Base-by-base conservation (phyloP, 1,140 invertebrate species). In the Lethocerus indicus region DNA sequence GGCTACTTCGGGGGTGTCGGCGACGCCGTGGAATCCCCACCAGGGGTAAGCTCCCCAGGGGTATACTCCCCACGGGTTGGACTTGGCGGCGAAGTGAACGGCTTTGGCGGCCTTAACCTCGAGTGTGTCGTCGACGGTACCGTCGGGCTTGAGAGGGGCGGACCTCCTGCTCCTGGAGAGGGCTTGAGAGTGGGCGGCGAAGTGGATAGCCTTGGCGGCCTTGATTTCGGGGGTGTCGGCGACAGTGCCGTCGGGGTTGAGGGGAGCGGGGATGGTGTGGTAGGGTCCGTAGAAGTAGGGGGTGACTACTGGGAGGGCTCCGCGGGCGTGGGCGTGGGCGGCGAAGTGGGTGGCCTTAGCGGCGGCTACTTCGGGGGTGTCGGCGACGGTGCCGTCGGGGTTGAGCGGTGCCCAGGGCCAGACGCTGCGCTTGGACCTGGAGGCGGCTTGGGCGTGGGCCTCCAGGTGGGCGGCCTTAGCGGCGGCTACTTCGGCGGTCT, bases 291-390 rank as follows among this genome's bases (percentile, higher is more conserved):
- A n/a, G n/a, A n/a, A n/a, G n/a, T n/a, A n/a, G n/a, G n/a, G n/a
- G n/a, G n/a, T n/a, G n/a, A n/a, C n/a, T n/a, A n/a, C n/a, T n/a
- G n/a, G n/a, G n/a, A 12, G 12, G 18, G 3, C 14, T 18, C 9
- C 45, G 41, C 26, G 35, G 59, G 55, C 32, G 56, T 55, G 55
- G 59, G 37, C 47, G 42, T 50, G 36, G 54, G 72, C 71, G 16
- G 70, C 68, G 47, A 67, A 63, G 56, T 75, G 75, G 7, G 68
- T 68, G n/a, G 71, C 68, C 56, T 72, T 73, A 18, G 72, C 73
- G 54, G 70, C 69, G 47, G 71, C 70, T 3, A 76, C 74, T 55
- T 74, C 56, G 51, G 61, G 54, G 48, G 61, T 55, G 50, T 59
- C 54, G 47, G 68, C 65, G 1, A 70, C 66, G 43, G 63, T 63